Conservation (phyloP, 1,140 invertebrate species). For the Apolygus lucorum region DNA sequence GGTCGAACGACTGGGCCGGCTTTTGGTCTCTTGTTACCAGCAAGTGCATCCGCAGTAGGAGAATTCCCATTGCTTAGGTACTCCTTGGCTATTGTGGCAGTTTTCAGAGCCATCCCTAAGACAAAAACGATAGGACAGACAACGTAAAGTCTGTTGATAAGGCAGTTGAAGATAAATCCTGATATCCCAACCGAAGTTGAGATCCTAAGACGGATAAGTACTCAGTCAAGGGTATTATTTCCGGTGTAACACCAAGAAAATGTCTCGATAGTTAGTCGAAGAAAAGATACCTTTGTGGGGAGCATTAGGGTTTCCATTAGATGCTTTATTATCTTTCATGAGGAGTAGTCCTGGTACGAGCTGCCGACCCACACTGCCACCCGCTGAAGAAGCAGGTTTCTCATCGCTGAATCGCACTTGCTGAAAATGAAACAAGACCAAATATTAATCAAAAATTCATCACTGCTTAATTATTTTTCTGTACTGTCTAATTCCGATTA, state of each 20-base stretch:
- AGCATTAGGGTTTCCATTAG: slow-evolving; percentile 33
- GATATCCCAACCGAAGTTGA: too few species aligned
- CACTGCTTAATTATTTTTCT: too few species aligned
- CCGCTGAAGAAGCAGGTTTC: slow-evolving; percentile 27
- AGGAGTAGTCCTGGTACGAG: slow-evolving; percentile 68
- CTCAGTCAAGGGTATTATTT: too few species aligned
- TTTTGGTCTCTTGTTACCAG: slow-evolving; percentile 22
- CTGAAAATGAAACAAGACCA: slow-evolving; percentile 4
- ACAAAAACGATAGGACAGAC: background rate
- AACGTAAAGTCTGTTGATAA: too few species aligned
- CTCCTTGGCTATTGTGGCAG: slow-evolving; percentile 45
- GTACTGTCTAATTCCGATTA: too few species aligned
- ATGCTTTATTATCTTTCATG: slow-evolving; percentile 49
- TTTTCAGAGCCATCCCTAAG: slow-evolving; percentile 35
- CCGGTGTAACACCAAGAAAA: too few species aligned
- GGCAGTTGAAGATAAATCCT: too few species aligned
- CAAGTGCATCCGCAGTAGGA: slow-evolving; percentile 41
- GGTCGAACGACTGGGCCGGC: slow-evolving; percentile 41
- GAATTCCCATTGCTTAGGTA: slow-evolving; percentile 43
- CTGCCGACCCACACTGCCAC: slow-evolving; percentile 55
- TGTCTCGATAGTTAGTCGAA: background rate
- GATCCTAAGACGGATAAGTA: too few species aligned
- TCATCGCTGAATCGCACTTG: slow-evolving; percentile 27
- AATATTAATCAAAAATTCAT: too few species aligned
- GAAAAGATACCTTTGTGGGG: slow-evolving; percentile 11